Conservation (phyloP, 30 jellyfish, hydroid and myxozoan genomes). For the Nemopilema nomurai region DNA sequence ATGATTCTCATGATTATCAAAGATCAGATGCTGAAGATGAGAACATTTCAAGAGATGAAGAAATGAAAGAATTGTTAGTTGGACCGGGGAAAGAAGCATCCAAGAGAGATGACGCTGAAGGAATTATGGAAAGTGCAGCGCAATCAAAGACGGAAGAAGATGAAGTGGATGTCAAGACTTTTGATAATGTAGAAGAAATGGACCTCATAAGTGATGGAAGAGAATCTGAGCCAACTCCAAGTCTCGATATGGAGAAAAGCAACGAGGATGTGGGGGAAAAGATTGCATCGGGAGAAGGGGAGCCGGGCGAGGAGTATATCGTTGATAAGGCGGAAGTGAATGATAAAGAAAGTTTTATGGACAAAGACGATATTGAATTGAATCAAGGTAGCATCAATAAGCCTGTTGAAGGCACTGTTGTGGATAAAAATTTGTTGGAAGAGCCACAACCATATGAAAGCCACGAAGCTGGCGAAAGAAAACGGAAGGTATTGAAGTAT, state of each 20-base stretch:
- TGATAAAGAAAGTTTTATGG: not conserved
- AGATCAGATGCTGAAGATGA: not conserved
- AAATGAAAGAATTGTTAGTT: not conserved
- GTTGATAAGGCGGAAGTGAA: slow-evolving; percentile 11
- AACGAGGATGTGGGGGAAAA: not conserved
- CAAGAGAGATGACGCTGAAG: not conserved
- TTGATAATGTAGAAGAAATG: not conserved
- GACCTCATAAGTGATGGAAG: not conserved
- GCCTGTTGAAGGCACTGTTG: not conserved
- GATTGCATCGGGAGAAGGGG: not conserved
- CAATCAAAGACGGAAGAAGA: not conserved
- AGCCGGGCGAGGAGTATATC: not conserved
- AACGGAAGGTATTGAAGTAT: slow-evolving; percentile 46
- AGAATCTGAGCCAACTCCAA: not conserved
- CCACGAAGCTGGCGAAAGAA: not conserved
- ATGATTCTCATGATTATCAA: not conserved
- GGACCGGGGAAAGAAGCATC: not conserved
- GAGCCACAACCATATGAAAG: slow-evolving; percentile 7
- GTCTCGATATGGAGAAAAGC: not conserved
- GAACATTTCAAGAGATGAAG: not conserved
- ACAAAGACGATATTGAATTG: not conserved
- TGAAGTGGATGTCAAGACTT: not conserved
- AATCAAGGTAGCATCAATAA: not conserved
- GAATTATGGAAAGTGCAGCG: not conserved
- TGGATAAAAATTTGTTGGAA: not conserved